phyloP scores from a whole-genome alignment of 2,797 vertebrate genomes.

The Danio choprae region DNA sequence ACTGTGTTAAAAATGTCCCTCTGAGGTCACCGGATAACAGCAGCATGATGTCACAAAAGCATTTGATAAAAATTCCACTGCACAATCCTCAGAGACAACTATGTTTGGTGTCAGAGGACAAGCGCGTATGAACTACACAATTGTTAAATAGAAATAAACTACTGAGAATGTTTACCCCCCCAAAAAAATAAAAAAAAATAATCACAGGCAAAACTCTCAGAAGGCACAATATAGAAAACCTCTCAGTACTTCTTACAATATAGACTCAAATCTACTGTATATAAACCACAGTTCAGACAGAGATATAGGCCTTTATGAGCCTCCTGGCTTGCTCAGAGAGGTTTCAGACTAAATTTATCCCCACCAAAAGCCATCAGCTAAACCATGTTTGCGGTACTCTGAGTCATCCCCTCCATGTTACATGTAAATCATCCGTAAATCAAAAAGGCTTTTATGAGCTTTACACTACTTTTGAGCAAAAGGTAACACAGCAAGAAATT shows the following conservation, averaged over 20 bases:
- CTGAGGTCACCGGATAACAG: slow-evolving; percentile 45
- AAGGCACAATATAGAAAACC: not conserved
- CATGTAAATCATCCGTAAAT: slow-evolving; percentile 23
- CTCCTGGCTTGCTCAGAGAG: not conserved
- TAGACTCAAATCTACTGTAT: not conserved
- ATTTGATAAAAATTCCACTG: slow-evolving; percentile 39
- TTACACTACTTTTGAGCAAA: slow-evolving; percentile 6
- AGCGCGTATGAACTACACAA: slow-evolving; percentile 20
- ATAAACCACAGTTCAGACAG: not conserved
- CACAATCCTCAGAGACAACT: slow-evolving; percentile 47
- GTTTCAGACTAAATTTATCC: slow-evolving; percentile 14
- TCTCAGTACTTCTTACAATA: not conserved
- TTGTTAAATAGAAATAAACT: slow-evolving; percentile 19
- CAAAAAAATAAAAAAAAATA: slow-evolving; percentile 33
- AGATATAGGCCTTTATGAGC: not conserved
- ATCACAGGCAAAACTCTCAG: slow-evolving; percentile 19
- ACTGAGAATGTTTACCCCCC: too few species aligned
- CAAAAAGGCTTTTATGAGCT: slow-evolving; percentile 9
- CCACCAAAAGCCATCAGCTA: slow-evolving; percentile 28
- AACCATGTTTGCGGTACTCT: slow-evolving; percentile 21
- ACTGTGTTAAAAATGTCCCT: slow-evolving; percentile 34
- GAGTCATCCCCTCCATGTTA: not conserved
- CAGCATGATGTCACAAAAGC: slow-evolving; percentile 50
- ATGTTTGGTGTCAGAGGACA: slow-evolving; percentile 45
- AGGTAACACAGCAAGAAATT: slow-evolving; percentile 22